Evolutionary conservation across 2,113 vertebrate genomes (phyloP), one percentile per base, ranked within the genome.

Genomic region (Galemys pyrenaicus): DNA sequence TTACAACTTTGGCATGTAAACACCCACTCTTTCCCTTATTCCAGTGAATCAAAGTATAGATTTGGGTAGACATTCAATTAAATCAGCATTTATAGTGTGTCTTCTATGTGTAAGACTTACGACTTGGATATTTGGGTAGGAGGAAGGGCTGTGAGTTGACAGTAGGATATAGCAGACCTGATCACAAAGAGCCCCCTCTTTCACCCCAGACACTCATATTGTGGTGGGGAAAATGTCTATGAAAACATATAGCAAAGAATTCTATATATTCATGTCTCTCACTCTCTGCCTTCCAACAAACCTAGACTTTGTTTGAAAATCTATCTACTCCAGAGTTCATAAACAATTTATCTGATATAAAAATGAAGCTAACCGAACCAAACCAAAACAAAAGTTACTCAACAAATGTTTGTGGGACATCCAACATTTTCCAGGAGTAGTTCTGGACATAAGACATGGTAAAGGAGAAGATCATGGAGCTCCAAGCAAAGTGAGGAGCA

Each of bases 61-160:
- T 89, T 17, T 86, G 58, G n/a, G 60, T 54, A 93, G 84, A 93
- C 92, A 75, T 77, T 95, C 67, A 95, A 96, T 97, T 90, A 96
- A 89, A 95, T 20, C 1, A 37, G 71, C 22, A 85, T 91, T 94
- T 90, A 81, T 73, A 96, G 28, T 51, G 2, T 41, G 19, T 54
- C 37, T 62, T 71, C 19, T 37, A 80, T 19, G 24, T 64, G 30
- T 54, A 92, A 93, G 65, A 74, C 58, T 89, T 46, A 41, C 26
- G 20, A 79, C 41, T 54, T 46, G 56, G 32, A 51, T 54, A 17
- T 58, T 54, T 54, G n/a, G n/a, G 39, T 17, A 75, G 56, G 3
- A 46, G 6, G 44, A 7, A 83, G 32, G 19, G 11, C 67, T 8
- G 0, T 32, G 78, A 88, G 67, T 35, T 74, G 32, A 68, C 0